These are phyloP conservation scores for Eremophila alpestris DNA, from an alignment of 2,797 vertebrate genomes.

Conservation along the genomic window DNA sequence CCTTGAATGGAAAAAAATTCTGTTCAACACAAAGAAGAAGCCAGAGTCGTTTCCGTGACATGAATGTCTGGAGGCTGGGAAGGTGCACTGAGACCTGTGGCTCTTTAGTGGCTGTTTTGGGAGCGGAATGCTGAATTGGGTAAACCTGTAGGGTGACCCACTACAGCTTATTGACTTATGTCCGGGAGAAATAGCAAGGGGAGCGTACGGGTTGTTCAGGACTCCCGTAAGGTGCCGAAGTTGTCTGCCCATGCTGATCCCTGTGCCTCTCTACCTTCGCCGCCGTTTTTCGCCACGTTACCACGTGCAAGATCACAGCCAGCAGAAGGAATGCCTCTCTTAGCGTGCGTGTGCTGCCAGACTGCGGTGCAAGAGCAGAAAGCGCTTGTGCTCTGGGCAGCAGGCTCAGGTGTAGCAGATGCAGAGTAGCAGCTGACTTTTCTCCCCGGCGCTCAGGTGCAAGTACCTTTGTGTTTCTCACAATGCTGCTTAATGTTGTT, in stretches of 20 bases:
- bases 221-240: not conserved
- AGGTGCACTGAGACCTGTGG: not conserved
- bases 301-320: fast-evolving
- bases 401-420: not conserved
- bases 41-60: not conserved
- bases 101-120: not conserved
- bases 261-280: not conserved
- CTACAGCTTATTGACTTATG: fast-evolving
- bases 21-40: not conserved
- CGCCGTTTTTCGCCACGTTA: fast-evolving
- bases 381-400: not conserved
- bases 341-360: fast-evolving
- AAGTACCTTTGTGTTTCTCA: not conserved
- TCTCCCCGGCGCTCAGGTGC: not conserved
- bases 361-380: not conserved
- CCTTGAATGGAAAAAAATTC: not conserved
- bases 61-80: not conserved
- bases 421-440: not conserved
- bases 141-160: not conserved
- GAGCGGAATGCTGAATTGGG: not conserved
- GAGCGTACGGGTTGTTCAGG: not conserved
- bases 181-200: not conserved
- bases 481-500: not conserved
- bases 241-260: not conserved
- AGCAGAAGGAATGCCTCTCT: not conserved